Evolutionary conservation across 2,113 vertebrate species (phyloP), one percentile per base, ranked within the genome.

Genomic region (Microcebus ravelobensis): DNA sequence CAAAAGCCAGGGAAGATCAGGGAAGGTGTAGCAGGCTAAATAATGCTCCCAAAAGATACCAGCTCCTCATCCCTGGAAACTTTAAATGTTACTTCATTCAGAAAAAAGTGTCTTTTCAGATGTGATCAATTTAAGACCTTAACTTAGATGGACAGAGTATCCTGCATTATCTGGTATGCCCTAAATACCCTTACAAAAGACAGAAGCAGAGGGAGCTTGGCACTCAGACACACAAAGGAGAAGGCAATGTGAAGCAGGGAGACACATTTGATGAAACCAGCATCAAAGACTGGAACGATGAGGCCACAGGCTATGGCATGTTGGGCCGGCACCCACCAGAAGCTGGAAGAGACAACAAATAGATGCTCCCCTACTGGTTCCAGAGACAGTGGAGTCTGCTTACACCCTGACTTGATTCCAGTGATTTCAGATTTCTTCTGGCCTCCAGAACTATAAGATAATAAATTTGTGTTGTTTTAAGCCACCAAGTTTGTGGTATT

Each of bases 361-460:
- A 34, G 50, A 65, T 15, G n/a, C 9, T 4, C 3, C 12, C 34
- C 3, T 20, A 23, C 34, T 76, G 14, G 23, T 29, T 61, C 6
- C 0, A 8, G 6, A 55, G 5, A 13, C 1, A 12, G 2, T 14
- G 13, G 1, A 2, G 21, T 15, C 29, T 82, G 11, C 14, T 79
- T 3, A 39, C 8, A 36, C 20, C 57, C 57, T 70, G 3, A 67
- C 6, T 42, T 48, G 34, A 14, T 4, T 25, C 21, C 23, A 8
- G 11, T 25, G 18, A 48, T 63, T 57, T 50, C 36, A 23, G 18
- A 63, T 34, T 27, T 57, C 36, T 13, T 70, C 13, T 34, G 18
- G 45, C 11, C 42, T 80, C n/a, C 6, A 91, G 17, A 79, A 29
- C 1, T 27, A 3, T 25, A 73, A 79, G 45, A 70, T 3, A 39